A percentile compares a stretch with the other conserved stretches of the same genome.
Evolutionary conservation across 2,797 vertebrate species (phyloP).

Genomic region (Eulemur rubriventer): DNA sequence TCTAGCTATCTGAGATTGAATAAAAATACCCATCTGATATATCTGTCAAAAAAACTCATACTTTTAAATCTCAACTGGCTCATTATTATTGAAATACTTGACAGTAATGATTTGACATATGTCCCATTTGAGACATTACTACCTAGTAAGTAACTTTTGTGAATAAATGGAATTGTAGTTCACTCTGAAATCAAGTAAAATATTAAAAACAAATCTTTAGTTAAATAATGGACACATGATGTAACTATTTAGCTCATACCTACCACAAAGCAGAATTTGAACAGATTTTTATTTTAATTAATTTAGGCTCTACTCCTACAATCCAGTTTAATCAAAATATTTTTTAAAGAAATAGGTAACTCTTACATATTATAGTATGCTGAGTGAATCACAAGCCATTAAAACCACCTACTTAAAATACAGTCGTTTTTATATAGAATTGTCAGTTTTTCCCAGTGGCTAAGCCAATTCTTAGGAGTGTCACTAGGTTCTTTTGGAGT

Average conservation of each 20-base stretch:
- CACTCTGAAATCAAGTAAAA: not conserved
- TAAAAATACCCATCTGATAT: not conserved
- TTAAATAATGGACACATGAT: not conserved
- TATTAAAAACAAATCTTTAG: not conserved
- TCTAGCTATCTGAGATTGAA: not conserved
- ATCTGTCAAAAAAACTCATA: not conserved
- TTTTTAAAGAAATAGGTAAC: conserved; percentile 12
- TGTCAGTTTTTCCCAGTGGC: not conserved
- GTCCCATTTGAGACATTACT: not conserved
- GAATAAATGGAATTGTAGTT: not conserved
- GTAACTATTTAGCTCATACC: not conserved
- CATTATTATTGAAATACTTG: not conserved
- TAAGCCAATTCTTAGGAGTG: not conserved
- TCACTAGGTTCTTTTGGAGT: conserved; percentile 41
- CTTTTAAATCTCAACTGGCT: not conserved
- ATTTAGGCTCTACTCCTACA: not conserved
- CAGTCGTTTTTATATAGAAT: not conserved
- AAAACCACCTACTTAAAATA: not conserved
- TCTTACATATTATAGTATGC: not conserved
- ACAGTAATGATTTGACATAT: not conserved
- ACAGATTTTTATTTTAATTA: not conserved
- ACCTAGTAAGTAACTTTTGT: not conserved
- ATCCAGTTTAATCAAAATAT: not conserved
- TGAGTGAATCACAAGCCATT: not conserved
- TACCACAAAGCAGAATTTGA: not conserved